A percentile compares a stretch with the other conserved stretches of the same genome.
Evolutionary conservation across 1,140 invertebrate genomes (phyloP).

Genomic region (Apis dorsata): DNA sequence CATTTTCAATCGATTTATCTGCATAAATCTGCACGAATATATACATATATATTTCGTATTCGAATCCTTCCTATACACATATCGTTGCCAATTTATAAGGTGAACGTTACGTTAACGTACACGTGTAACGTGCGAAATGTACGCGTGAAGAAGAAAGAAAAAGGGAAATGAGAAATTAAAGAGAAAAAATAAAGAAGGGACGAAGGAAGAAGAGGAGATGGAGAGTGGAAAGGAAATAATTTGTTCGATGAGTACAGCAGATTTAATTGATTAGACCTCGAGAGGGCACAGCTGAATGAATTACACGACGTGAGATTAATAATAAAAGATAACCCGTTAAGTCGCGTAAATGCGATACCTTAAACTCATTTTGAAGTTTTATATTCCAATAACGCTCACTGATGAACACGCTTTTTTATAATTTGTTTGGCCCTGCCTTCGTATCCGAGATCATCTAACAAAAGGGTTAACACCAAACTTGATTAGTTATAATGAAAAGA

Average conservation of each 20-base stretch:
- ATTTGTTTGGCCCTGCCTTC: neutral
- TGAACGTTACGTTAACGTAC: neutral
- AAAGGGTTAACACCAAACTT: conserved; percentile 5
- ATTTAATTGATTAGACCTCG: conserved; percentile 40
- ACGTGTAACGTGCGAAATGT: too few species aligned
- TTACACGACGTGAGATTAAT: conserved; percentile 40
- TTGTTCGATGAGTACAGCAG: neutral
- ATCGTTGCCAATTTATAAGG: neutral
- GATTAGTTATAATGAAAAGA: conserved; percentile 31
- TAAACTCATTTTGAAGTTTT: conserved; percentile 24
- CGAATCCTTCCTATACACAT: neutral
- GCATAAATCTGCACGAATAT: neutral
- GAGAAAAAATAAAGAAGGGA: neutral
- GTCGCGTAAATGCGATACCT: conserved; percentile 36
- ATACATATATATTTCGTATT: too few species aligned
- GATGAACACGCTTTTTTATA: conserved; percentile 4
- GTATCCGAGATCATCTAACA: conserved; percentile 9
- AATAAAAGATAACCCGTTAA: conserved; percentile 38
- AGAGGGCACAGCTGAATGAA: conserved; percentile 6
- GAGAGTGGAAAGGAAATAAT: neutral
- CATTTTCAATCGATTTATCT: conserved; percentile 45
- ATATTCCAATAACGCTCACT: conserved; percentile 13
- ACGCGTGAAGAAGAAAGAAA: neutral
- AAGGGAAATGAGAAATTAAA: neutral
- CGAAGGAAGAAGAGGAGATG: too few species aligned